These are phyloP conservation scores for Seriola dumerili DNA, from an alignment of 2,113 vertebrate genomes.

Conservation along the genomic window DNA sequence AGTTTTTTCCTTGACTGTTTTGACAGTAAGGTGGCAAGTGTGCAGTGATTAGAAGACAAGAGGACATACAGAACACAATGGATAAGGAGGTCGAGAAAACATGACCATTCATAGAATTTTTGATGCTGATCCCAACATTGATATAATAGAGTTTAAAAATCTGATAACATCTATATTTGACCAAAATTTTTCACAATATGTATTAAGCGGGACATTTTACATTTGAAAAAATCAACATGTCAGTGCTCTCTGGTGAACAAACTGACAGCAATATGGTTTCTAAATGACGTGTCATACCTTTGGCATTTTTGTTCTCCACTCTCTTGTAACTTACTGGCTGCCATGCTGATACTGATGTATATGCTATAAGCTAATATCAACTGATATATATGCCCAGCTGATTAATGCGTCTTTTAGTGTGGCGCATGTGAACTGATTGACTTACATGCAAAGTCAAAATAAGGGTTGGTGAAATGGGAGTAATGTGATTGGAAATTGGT, in stretches of 20 bases:
- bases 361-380: neutral
- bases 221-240: neutral
- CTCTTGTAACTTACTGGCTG: neutral
- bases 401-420: neutral
- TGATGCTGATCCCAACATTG: neutral
- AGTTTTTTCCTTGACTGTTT: too few relatives aligned
- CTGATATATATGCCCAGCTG: too few relatives aligned
- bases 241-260: too few relatives aligned
- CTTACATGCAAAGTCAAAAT: neutral
- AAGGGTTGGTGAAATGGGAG: neutral
- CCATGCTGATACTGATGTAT: neutral
- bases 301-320: neutral
- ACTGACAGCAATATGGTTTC: neutral
- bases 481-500: neutral
- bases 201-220: neutral
- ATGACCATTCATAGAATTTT: neutral
- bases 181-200: neutral
- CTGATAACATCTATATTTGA: neutral
- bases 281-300: neutral
- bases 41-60: slow-evolving; percentile 15
- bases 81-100: slow-evolving; percentile 2
- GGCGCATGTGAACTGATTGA: neutral
- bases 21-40: neutral
- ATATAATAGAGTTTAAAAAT: too few relatives aligned
- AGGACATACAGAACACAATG: slow-evolving; percentile 19